Base-by-base conservation (phyloP, 64 coral and sea anemone species). In the Montipora cactus region DNA sequence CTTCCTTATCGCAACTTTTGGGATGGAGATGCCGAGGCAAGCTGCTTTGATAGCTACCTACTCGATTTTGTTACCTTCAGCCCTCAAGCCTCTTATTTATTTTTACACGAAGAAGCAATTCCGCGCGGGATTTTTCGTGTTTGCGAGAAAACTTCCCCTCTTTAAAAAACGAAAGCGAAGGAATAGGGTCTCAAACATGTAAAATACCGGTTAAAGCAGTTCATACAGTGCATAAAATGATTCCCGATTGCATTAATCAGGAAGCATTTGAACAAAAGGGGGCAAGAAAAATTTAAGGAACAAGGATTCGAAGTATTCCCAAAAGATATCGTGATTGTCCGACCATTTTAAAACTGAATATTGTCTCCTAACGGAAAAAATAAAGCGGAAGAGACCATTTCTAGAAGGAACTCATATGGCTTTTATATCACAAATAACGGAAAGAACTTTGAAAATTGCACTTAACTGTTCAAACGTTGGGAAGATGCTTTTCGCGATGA, bases 31-130 rank as follows among this genome's bases (percentile, higher is more conserved):
- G 59, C 95, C 95, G 3, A 87, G 95, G 50, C 84, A 89, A 78
- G 78, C 55, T 5, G 89, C 90, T 23, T 28, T 96, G 51, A 89
- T 96, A 22, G 53, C 91, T 4, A 96, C 95, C 5, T 93, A 89
- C 9, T 52, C 88, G n/a, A 79, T 89, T 0, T 83, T 90, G 70
- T n/a, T 95, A 5, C 68, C 93, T 0, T 71, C 79, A 15, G 88
- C 93, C 64, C 83, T 90, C 37, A 95, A 95, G 76, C 87, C 93
- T 49, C 47, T 95, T 21, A 85, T 95, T 15, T 95, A 95, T 71
- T 85, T 95, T 14, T 78, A 77, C 47, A 95, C 90, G 93, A 95
- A 86, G 45, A 75, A 64, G 2, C 93, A 90, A 57, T 95, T 95
- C 51, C 93, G 93, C 22, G 23, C 25, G 3, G 93, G 88, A 8